Evolutionary conservation across 1,140 invertebrate genomes (phyloP).

Genomic region (Campoletis sonorensis): DNA sequence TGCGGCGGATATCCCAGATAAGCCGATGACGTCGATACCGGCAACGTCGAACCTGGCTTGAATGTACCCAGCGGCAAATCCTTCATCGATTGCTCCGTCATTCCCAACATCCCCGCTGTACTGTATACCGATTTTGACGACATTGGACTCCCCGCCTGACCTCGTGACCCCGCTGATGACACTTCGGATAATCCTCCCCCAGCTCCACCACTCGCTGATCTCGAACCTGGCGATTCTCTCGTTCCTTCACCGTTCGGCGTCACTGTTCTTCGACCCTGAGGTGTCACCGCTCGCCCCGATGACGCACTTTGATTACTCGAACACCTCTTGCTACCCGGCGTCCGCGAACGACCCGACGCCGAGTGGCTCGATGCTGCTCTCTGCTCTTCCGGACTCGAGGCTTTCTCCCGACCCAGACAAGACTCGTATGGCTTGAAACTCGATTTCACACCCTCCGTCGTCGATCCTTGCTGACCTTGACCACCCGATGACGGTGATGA

Average conservation of each 20-base stretch:
- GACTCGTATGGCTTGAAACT: constrained; percentile 86
- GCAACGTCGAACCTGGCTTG: constrained; percentile 78
- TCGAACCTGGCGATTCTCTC: constrained; percentile 74
- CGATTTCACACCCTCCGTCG: constrained; percentile 68
- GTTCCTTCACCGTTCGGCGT: constrained; percentile 69
- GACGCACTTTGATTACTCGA: constrained; percentile 82
- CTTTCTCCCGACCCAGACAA: constrained; percentile 73
- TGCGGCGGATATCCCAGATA: constrained; percentile 77
- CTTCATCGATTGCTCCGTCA: constrained; percentile 80
- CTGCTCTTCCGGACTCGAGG: constrained; percentile 67
- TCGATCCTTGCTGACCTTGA: constrained; percentile 66
- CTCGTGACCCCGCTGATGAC: constrained; percentile 33
- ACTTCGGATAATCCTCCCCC: constrained; percentile 23
- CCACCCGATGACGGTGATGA: constrained; percentile 72
- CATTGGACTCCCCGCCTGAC: constrained; percentile 70
- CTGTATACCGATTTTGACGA: constrained; percentile 76
- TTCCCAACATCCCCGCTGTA: constrained; percentile 65
- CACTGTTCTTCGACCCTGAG: constrained; percentile 77
- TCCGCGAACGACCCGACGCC: constrained; percentile 67
- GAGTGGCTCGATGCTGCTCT: constrained; percentile 67
- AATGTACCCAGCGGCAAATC: constrained; percentile 81
- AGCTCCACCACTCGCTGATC: constrained; percentile 55
- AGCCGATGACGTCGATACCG: constrained; percentile 75
- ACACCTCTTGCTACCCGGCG: constrained; percentile 75
- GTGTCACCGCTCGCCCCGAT: constrained; percentile 79